Evolutionary conservation across 2,888 invertebrate species (phyloP).

Genomic region (Ochropleura plecta): DNA sequence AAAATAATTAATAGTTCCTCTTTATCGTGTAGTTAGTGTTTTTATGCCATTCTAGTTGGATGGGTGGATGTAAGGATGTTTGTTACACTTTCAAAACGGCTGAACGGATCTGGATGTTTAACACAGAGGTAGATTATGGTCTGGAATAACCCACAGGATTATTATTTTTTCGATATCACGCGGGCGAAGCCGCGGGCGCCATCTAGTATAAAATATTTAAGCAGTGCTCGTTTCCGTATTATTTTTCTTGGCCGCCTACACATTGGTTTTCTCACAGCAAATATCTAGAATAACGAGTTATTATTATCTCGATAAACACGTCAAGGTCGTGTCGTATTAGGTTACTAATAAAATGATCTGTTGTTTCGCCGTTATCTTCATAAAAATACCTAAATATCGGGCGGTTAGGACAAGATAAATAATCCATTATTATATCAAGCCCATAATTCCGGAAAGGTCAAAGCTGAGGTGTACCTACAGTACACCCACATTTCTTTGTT

Average conservation of each 20-base stretch:
- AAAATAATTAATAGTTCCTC: not conserved
- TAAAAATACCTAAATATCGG: not conserved
- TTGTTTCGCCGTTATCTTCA: not conserved
- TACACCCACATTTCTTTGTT: too few species aligned
- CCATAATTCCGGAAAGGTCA: not conserved
- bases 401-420: not conserved
- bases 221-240: not conserved
- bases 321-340: constrained; percentile 4
- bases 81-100: too few species aligned
- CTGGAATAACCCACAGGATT: too few species aligned
- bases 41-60: too few species aligned
- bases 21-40: too few species aligned
- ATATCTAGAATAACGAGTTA: not conserved
- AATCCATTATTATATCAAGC: not conserved
- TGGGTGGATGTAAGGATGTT: too few species aligned
- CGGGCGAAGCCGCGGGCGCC: too few species aligned
- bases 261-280: not conserved
- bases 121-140: too few species aligned
- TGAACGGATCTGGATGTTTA: too few species aligned
- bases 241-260: constrained; percentile 1
- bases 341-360: constrained; percentile 7
- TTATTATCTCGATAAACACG: constrained; percentile 12
- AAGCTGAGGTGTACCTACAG: not conserved
- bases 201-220: not conserved
- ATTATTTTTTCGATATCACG: too few species aligned